phyloP scores from a whole-genome alignment of 2,797 vertebrate species.

The Galago senegalensis region DNA sequence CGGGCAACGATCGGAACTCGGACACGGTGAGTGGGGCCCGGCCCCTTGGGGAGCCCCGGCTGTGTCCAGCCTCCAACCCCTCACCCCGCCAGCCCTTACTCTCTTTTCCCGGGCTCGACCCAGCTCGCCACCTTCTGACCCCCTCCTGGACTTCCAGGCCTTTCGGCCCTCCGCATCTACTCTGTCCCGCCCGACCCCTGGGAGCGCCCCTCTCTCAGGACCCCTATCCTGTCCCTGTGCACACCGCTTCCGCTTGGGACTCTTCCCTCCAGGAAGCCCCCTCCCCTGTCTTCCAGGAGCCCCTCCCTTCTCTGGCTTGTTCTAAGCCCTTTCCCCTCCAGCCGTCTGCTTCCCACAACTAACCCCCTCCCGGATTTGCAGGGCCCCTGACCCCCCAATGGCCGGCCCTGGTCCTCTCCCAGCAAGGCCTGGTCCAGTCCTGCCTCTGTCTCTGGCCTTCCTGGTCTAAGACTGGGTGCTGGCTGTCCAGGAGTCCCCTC shows the following conservation, averaged over 20 bases:
- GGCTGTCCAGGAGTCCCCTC: background rate
- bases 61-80: background rate
- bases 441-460: background rate
- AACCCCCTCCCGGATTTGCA: constrained; percentile 20
- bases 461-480: background rate
- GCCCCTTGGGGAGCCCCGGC: constrained; percentile 46
- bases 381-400: constrained; percentile 66
- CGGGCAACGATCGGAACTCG: constrained; percentile 93
- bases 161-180: background rate
- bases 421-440: constrained; percentile 50
- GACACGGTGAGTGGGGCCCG: constrained; percentile 92
- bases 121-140: background rate
- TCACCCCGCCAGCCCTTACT: background rate
- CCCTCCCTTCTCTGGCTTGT: constrained; percentile 53
- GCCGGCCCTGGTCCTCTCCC: constrained; percentile 47
- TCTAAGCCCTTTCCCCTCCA: constrained; percentile 19
- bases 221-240: constrained; percentile 59
- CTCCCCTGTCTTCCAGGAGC: constrained; percentile 54
- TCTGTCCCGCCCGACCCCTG: constrained; percentile 41
- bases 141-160: constrained; percentile 48
- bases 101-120: background rate
- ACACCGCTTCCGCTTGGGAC: constrained; percentile 64
- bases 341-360: background rate
- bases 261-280: constrained; percentile 73
- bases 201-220: constrained; percentile 70